phyloP scores from a whole-genome alignment of 2,888 invertebrate genomes.

The Julus scandinavius region DNA sequence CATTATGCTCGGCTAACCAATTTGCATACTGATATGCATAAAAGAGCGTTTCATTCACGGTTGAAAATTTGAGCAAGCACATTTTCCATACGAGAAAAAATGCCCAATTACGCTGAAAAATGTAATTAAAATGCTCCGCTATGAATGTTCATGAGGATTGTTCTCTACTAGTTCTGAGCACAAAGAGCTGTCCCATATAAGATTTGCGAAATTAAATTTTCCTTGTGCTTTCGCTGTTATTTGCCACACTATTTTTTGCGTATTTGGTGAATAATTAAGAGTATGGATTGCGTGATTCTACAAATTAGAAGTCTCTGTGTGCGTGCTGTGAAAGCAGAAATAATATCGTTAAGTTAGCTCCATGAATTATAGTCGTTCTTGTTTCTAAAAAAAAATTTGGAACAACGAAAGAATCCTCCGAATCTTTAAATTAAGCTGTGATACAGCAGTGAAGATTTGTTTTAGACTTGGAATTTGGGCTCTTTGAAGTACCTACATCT shows the following conservation, averaged over 20 bases:
- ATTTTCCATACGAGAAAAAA: slow-evolving; percentile 1
- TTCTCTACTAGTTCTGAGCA: not conserved
- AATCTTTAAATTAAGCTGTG: not conserved
- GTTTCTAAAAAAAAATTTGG: not conserved
- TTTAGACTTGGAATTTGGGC: not conserved
- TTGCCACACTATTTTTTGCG: not conserved
- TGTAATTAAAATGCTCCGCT: slow-evolving; percentile 39
- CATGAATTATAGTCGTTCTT: not conserved
- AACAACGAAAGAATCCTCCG: not conserved
- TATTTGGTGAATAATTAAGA: slow-evolving; percentile 12
- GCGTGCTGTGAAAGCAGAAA: not conserved
- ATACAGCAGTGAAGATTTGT: not conserved
- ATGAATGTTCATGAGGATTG: slow-evolving; percentile 39
- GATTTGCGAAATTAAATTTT: slow-evolving; percentile 12
- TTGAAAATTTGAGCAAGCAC: not conserved
- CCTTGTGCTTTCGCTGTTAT: slow-evolving; percentile 1
- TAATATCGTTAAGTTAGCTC: not conserved
- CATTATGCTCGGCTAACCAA: slow-evolving; percentile 39
- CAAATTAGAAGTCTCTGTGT: slow-evolving; percentile 3
- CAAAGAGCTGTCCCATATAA: not conserved
- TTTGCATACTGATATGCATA: slow-evolving; percentile 42
- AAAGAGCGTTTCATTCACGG: not conserved
- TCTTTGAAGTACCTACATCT: not conserved
- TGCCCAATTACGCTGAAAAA: slow-evolving; percentile 19
- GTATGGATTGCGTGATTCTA: slow-evolving; percentile 24